A percentile compares a stretch with the other conserved stretches of the same genome.
These are phyloP conservation scores for Trisateles emortualis DNA, from an alignment of 2,888 invertebrate genomes.

Conservation along the genomic window DNA sequence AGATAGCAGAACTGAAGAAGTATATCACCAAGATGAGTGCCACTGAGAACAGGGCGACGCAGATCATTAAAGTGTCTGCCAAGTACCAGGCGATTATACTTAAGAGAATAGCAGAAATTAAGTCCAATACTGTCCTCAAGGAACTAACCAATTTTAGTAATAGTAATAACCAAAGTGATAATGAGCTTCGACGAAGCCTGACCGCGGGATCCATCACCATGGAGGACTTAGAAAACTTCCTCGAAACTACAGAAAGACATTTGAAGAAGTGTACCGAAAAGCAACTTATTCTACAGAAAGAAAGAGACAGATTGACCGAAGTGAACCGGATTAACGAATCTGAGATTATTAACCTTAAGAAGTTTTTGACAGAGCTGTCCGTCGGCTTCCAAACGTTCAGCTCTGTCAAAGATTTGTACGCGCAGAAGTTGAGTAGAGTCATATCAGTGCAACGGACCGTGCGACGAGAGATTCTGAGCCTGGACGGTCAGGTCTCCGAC, in stretches of 20 bases:
- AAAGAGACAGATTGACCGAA: constrained; percentile 72
- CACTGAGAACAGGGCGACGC: constrained; percentile 74
- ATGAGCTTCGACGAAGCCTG: constrained; percentile 67
- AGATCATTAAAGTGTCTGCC: constrained; percentile 80
- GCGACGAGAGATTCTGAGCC: constrained; percentile 71
- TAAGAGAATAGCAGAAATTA: constrained; percentile 78
- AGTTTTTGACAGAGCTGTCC: constrained; percentile 76
- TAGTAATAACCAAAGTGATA: constrained; percentile 61
- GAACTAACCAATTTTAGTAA: constrained; percentile 79
- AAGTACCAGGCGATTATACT: constrained; percentile 81
- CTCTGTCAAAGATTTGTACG: constrained; percentile 73
- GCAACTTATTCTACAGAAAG: constrained; percentile 71
- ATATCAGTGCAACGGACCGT: constrained; percentile 76
- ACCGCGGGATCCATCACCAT: constrained; percentile 74
- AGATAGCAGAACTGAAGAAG: constrained; percentile 75
- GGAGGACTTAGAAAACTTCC: constrained; percentile 80
- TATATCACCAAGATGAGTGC: constrained; percentile 75
- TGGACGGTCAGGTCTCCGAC: constrained; percentile 67
- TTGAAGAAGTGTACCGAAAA: constrained; percentile 74
- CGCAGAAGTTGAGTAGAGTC: constrained; percentile 71
- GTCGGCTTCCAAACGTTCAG: constrained; percentile 74
- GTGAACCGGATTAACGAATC: constrained; percentile 78
- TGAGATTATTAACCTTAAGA: constrained; percentile 75
- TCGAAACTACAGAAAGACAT: constrained; percentile 79
- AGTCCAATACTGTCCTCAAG: constrained; percentile 74